A percentile compares a stretch with the other conserved stretches of the same genome.
Evolutionary conservation across 2,113 vertebrate species (phyloP).

Genomic region (Xiphophorus hellerii): DNA sequence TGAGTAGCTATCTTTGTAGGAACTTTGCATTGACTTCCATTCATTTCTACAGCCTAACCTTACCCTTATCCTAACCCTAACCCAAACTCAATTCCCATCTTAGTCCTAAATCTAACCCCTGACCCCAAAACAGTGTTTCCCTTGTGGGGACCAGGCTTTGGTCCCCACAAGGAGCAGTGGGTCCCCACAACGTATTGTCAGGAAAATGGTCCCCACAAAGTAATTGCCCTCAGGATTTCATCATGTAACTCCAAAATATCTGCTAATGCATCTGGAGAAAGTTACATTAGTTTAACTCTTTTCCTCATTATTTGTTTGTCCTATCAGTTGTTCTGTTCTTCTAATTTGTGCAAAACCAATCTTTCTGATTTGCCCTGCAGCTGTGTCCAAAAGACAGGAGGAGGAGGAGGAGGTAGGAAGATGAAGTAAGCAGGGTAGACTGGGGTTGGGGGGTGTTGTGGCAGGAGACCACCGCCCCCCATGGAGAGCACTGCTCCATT

Average conservation of each 20-base stretch:
- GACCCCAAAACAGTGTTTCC: no score
- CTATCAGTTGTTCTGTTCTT: neutral
- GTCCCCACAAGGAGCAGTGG: no score
- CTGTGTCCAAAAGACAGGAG: constrained; percentile 56
- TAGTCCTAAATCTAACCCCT: no score
- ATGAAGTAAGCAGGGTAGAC: constrained; percentile 49
- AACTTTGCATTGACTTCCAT: no score
- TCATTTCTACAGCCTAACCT: no score
- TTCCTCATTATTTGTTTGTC: constrained; percentile 9
- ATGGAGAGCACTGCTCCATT: constrained; percentile 68
- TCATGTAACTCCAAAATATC: constrained; percentile 18
- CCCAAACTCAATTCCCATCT: no score
- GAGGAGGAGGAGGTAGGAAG: constrained; percentile 36
- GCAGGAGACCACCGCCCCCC: constrained; percentile 52
- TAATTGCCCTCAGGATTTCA: constrained; percentile 20
- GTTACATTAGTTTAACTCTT: constrained; percentile 12
- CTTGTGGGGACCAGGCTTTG: no score
- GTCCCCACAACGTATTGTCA: no score
- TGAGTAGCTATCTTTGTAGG: no score
- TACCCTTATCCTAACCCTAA: no score
- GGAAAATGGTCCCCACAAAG: no score
- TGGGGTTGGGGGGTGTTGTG: constrained; percentile 2
- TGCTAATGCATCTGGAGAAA: constrained; percentile 2
- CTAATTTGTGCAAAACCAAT: constrained; percentile 1
- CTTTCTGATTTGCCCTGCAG: constrained; percentile 40